These are phyloP conservation scores for Eristalis intricaria DNA, from an alignment of 2,888 invertebrate genomes.

Conservation along the genomic window DNA sequence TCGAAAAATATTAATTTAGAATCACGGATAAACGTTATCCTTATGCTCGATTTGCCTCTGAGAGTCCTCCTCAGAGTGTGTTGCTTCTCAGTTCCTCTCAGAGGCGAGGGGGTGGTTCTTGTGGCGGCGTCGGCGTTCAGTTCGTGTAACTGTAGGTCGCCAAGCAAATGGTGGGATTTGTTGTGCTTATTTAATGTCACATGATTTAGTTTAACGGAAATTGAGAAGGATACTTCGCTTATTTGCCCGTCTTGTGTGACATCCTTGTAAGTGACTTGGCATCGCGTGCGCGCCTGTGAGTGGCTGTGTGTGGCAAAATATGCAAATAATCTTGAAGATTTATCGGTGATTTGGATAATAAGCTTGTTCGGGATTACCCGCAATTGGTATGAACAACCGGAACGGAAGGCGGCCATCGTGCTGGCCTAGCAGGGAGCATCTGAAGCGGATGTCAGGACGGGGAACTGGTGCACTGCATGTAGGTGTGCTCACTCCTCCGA, in stretches of 20 bases:
- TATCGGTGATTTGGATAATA: slow-evolving; percentile 72
- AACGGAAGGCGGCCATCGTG: neutral
- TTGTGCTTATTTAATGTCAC: slow-evolving; percentile 72
- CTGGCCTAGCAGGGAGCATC: too few relatives aligned
- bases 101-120: neutral
- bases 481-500: too few relatives aligned
- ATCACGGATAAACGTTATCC: slow-evolving; percentile 71
- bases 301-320: slow-evolving; percentile 57
- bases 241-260: slow-evolving; percentile 32
- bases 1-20: slow-evolving; percentile 72
- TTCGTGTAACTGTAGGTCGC: neutral
- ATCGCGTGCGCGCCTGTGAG: neutral
- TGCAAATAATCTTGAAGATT: slow-evolving; percentile 71
- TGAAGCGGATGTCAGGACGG: too few relatives aligned
- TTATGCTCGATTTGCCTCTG: slow-evolving; percentile 11
- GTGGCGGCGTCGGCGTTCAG: neutral
- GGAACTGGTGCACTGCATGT: too few relatives aligned
- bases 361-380: slow-evolving; percentile 65
- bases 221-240: slow-evolving; percentile 66
- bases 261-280: neutral
- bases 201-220: slow-evolving; percentile 72
- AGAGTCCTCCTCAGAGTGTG: neutral
- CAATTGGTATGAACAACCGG: slow-evolving; percentile 33
- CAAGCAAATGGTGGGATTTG: slow-evolving; percentile 68
- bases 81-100: neutral